These are phyloP conservation scores for Itoplectis maculator DNA, from an alignment of 2,888 invertebrate species.

Conservation along the genomic window DNA sequence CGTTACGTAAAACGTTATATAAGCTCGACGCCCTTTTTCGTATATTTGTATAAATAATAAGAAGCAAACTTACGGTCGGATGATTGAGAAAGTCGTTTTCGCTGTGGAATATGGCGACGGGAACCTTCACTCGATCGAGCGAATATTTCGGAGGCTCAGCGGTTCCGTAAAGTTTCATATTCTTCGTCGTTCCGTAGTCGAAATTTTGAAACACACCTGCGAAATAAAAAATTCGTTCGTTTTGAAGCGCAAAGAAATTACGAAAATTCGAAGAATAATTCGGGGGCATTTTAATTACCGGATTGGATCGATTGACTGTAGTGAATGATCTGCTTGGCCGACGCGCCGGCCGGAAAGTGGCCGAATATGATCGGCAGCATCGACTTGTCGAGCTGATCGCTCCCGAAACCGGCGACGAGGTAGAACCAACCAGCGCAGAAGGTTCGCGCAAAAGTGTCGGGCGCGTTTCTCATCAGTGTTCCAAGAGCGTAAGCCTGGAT, in stretches of 20 bases:
- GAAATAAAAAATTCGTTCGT: conserved; percentile 63
- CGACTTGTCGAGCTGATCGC: conserved; percentile 83
- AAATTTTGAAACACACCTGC: conserved; percentile 87
- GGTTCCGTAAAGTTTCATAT: conserved; percentile 85
- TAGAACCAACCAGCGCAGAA: conserved; percentile 85
- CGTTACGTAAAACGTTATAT: background rate
- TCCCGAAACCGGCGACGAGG: conserved; percentile 85
- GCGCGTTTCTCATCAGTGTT: conserved; percentile 79
- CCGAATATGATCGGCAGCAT: conserved; percentile 82
- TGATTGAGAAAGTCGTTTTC: conserved; percentile 88
- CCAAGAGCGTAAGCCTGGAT: conserved; percentile 79
- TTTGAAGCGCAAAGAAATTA: background rate
- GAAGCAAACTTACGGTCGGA: conserved; percentile 77
- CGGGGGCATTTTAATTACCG: conserved; percentile 74
- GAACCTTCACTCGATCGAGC: conserved; percentile 87
- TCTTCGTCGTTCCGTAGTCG: conserved; percentile 85
- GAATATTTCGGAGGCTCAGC: conserved; percentile 87
- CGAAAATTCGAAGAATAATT: background rate
- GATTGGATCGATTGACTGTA: conserved; percentile 81
- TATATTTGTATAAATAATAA: too few relatives aligned
- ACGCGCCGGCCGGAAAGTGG: conserved; percentile 84
- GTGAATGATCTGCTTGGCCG: conserved; percentile 83
- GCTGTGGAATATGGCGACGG: conserved; percentile 87
- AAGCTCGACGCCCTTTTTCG: too few relatives aligned
- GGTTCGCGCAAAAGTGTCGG: conserved; percentile 77